Base-by-base conservation (phyloP, 37 sponge, comb jelly and placozoan species). In the Chondrosia reniformis region DNA sequence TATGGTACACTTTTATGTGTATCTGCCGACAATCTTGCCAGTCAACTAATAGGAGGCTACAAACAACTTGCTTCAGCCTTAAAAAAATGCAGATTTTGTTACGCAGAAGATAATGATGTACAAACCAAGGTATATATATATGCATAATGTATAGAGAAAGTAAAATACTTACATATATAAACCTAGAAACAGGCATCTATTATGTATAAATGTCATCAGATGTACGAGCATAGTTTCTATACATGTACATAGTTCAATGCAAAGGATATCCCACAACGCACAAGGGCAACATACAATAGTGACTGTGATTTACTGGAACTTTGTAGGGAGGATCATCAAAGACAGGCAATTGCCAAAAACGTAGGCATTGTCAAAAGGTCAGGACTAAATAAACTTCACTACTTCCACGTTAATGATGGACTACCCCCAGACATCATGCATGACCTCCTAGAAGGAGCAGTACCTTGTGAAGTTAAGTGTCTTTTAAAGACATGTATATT, bases 391-490 rank as follows among this genome's bases (percentile, higher is more conserved):
- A 63, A 46, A 9, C 81, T 63, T 6, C 45, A 74, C 19, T 89
- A 73, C 46, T 89, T 89, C 40, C 85, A 89, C 74, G 83, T 85
- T 3, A 73, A 66, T 5, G 75, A 80, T 41, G 91, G 87, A 17
- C 55, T 91, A 10, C 79, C 72, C 15, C 84, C 84, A 42, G 91
- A 86, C 55, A 56, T 90, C 1, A 85, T 90, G 86, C 91, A 90
- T 43, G 91, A 90, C 63, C n/a, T 90, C 9, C 63, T 90, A 30
- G 87, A 86, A 46, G 90, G 90, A 5, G 62, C 67, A 38, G 37
- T 81, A 1, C 34, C 38, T 19, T 75, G 55, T 24, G 81, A 67
- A 27, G 65, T 80, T 19, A 86, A 80, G 54, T 72, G 45, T 17
- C 31, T 76, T n/a, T 31, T 86, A 5, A 30, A 62, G 13, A 0